Evolutionary conservation across 2,113 vertebrate species (phyloP).

Genomic region (Rhabdomys dilectus): DNA sequence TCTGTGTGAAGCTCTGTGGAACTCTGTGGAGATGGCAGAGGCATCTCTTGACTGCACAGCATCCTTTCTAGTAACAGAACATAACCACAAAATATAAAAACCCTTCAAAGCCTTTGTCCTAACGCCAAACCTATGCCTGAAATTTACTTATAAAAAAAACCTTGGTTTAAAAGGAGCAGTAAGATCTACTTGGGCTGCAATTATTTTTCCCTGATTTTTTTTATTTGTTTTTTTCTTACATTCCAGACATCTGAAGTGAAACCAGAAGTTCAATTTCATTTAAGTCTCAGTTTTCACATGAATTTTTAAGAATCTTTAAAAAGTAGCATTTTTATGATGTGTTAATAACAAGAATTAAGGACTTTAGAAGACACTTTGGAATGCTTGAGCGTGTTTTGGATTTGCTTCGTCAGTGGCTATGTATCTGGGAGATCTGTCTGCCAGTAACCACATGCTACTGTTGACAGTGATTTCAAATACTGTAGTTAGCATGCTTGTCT

Average conservation of each 20-base stretch:
- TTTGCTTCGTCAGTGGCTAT: neutral
- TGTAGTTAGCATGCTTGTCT: conserved; percentile 55
- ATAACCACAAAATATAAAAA: conserved; percentile 10
- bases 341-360: neutral
- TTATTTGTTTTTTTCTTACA: neutral
- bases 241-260: neutral
- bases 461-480: conserved; percentile 35
- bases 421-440: conserved; percentile 5
- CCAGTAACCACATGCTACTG: neutral
- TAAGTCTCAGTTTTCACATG: neutral
- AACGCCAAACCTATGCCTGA: neutral
- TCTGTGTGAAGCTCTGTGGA: neutral
- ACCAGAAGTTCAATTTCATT: neutral
- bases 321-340: conserved; percentile 9
- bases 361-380: neutral
- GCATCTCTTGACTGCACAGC: neutral
- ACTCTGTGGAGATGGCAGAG: neutral
- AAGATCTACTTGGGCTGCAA: neutral
- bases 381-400: conserved; percentile 24
- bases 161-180: neutral
- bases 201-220: neutral
- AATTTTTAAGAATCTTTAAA: neutral
- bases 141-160: neutral
- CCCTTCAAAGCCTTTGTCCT: neutral
- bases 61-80: conserved; percentile 12